Conservation (phyloP, 1,140 invertebrate genomes). For the Atopsyche davidsoni region DNA sequence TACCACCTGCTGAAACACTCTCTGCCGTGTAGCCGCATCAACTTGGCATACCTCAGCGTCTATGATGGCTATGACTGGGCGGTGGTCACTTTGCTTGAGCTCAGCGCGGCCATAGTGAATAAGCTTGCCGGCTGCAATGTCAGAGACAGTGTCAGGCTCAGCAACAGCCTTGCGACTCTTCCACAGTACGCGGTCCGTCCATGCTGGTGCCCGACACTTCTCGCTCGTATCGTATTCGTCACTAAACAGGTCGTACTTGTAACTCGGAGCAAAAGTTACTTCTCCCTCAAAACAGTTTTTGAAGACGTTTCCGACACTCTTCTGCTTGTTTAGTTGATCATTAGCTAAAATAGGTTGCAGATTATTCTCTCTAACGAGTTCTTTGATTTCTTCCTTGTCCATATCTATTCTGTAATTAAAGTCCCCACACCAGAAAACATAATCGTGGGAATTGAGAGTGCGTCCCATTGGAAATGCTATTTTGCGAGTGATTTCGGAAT, state of each 20-base stretch:
- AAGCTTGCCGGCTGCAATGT: conserved; percentile 72
- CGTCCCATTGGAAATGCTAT: conserved; percentile 90
- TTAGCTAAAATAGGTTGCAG: conserved; percentile 70
- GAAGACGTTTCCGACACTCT: conserved; percentile 82
- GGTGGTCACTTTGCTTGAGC: conserved; percentile 96
- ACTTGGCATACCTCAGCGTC: conserved; percentile 82
- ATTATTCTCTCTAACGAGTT: conserved; percentile 73
- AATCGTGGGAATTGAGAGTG: conserved; percentile 91
- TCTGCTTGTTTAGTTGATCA: conserved; percentile 87
- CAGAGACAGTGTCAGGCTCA: conserved; percentile 57
- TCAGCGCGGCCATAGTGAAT: conserved; percentile 88
- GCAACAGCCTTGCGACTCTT: conserved; percentile 66
- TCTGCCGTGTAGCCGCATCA: conserved; percentile 63
- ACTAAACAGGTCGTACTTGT: conserved; percentile 98
- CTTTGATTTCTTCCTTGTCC: conserved; percentile 90
- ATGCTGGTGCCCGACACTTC: conserved; percentile 93
- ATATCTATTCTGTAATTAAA: conserved; percentile 99
- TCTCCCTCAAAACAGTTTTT: conserved; percentile 90
- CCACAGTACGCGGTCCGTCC: conserved; percentile 96
- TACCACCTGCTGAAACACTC: conserved; percentile 80
- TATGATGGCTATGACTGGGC: conserved; percentile 85
- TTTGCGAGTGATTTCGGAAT: conserved; percentile 89
- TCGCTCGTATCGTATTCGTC: conserved; percentile 99
- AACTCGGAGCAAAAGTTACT: conserved; percentile 92
- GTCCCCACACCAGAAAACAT: conserved; percentile 99